phyloP scores from a whole-genome alignment of 1,140 invertebrate species.

The Elymnias hypermnestra region DNA sequence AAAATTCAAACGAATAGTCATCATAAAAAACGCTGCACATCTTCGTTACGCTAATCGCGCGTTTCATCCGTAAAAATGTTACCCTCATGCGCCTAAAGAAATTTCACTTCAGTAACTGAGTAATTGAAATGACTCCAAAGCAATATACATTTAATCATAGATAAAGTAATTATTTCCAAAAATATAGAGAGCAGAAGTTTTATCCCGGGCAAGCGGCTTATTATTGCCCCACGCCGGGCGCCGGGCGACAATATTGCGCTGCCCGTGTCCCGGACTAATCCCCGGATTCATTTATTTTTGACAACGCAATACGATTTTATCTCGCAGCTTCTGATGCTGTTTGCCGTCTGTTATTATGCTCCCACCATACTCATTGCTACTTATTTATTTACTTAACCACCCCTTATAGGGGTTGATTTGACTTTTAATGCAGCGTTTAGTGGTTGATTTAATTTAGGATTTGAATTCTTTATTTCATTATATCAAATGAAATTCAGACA shows the following conservation, averaged over 20 bases:
- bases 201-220: conserved; percentile 47
- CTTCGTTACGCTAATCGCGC: too few species aligned
- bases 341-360: conserved; percentile 73
- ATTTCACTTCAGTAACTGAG: too few species aligned
- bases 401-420: conserved; percentile 58
- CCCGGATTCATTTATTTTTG: conserved; percentile 75
- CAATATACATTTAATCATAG: conserved; percentile 12
- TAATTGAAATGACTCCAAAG: conserved; percentile 5
- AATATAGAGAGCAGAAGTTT: conserved; percentile 25
- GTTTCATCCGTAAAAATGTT: too few species aligned
- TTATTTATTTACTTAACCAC: conserved; percentile 70
- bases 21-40: too few species aligned
- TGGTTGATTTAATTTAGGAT: conserved; percentile 32
- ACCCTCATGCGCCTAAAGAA: too few species aligned
- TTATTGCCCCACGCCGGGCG: conserved; percentile 54
- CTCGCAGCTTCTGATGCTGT: conserved; percentile 74
- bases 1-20: background rate
- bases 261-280: conserved; percentile 68
- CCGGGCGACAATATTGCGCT: conserved; percentile 64
- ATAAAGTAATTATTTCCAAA: conserved; percentile 28
- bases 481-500: too few species aligned
- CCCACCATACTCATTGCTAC: conserved; percentile 60
- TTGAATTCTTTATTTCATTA: conserved; percentile 4
- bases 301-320: conserved; percentile 76
- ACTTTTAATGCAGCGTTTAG: conserved; percentile 66